phyloP scores from a whole-genome alignment of 2,797 vertebrate species.

The Enteromius thamalakanensis region DNA sequence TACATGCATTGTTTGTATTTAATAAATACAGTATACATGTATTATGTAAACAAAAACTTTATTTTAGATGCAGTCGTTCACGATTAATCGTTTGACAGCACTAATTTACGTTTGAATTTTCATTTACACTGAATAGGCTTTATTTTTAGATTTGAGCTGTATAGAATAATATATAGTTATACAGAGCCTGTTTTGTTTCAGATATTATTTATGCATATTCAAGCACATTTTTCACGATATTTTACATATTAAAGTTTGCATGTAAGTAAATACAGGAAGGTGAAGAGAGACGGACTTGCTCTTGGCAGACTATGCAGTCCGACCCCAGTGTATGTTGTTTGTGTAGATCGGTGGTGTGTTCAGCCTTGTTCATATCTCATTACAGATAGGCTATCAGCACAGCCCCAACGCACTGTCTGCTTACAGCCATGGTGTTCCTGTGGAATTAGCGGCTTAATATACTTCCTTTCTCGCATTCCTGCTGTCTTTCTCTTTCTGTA shows the following conservation, averaged over 20 bases:
- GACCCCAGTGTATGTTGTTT: constrained; percentile 37
- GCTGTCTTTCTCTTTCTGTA: constrained; percentile 25
- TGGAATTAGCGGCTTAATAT: constrained; percentile 38
- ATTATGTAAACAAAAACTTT: no score
- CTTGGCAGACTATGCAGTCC: constrained; percentile 1
- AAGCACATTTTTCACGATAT: background rate
- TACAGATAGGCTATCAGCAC: constrained; percentile 56
- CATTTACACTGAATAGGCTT: no score
- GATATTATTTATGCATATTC: background rate
- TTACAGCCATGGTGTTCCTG: constrained; percentile 39
- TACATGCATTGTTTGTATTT: no score
- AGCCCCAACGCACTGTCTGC: constrained; percentile 26
- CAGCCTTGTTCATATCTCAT: constrained; percentile 59
- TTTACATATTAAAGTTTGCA: background rate
- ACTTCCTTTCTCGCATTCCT: constrained; percentile 30
- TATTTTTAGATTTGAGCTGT: background rate
- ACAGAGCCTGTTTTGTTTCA: background rate
- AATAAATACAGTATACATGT: no score
- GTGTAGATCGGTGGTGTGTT: constrained; percentile 53
- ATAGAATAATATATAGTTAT: background rate
- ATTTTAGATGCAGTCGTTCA: no score
- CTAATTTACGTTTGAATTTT: background rate
- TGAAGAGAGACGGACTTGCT: background rate
- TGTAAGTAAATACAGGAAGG: background rate
- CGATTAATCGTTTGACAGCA: no score